Evolutionary conservation across 2,888 invertebrate genomes (phyloP).

Genomic region (Melieria picta): DNA sequence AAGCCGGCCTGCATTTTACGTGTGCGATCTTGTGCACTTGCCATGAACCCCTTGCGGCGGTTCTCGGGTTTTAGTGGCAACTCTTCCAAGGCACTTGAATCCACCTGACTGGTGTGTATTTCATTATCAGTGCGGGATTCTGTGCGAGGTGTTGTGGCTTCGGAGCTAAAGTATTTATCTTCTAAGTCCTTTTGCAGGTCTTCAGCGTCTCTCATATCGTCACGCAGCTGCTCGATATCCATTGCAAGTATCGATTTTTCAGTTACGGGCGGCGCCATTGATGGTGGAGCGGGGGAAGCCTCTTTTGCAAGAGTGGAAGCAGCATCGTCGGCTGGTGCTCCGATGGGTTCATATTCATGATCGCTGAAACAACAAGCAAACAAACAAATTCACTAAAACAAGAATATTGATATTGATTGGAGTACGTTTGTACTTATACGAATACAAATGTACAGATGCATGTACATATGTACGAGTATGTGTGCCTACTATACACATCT

Average conservation of each 20-base stretch:
- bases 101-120: conserved; percentile 75
- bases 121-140: conserved; percentile 75
- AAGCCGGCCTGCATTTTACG: conserved; percentile 74
- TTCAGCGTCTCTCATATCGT: conserved; percentile 68
- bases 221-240: conserved; percentile 61
- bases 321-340: conserved; percentile 69
- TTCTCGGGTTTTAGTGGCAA: conserved; percentile 71
- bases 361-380: conserved; percentile 74
- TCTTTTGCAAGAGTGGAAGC: conserved; percentile 47
- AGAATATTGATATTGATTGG: not conserved
- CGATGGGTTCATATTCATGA: conserved; percentile 93
- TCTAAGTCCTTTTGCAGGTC: conserved; percentile 73
- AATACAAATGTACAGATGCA: not conserved
- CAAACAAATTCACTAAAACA: not conserved
- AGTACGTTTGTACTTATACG: not conserved
- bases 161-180: conserved; percentile 71
- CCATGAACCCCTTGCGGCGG: conserved; percentile 68
- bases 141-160: conserved; percentile 67
- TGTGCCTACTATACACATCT: not conserved
- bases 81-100: conserved; percentile 74
- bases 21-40: conserved; percentile 68
- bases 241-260: conserved; percentile 21
- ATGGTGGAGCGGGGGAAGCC: conserved; percentile 44
- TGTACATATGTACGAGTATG: too few relatives aligned
- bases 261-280: conserved; percentile 13